Evolutionary conservation across 2,888 invertebrate genomes (phyloP).

Genomic region (Melanophora roralis): DNA sequence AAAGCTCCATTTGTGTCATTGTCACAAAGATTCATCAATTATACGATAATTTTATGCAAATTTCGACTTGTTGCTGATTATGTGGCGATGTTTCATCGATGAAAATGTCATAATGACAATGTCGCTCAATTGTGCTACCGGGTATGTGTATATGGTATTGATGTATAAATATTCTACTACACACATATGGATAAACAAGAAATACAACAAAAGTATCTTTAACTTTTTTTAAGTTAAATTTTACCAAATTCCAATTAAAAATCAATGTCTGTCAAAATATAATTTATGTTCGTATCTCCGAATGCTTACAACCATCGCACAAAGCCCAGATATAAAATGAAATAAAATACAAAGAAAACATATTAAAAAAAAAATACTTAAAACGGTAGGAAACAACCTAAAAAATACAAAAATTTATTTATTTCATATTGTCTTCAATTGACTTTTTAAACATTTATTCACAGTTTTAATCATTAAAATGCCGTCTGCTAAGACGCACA

Average conservation of each 20-base stretch:
- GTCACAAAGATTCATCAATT: too few species aligned
- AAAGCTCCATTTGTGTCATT: too few species aligned
- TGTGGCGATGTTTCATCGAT: too few species aligned
- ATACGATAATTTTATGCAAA: too few species aligned
- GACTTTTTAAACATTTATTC: neutral
- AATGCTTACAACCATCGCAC: slow-evolving; percentile 23
- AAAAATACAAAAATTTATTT: slow-evolving; percentile 40
- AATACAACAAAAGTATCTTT: neutral
- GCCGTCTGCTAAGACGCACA: neutral
- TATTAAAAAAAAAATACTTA: slow-evolving; percentile 19
- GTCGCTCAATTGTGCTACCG: too few species aligned
- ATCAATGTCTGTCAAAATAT: slow-evolving; percentile 61
- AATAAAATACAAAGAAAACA: slow-evolving; percentile 24
- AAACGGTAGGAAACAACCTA: slow-evolving; percentile 5
- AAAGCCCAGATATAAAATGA: neutral
- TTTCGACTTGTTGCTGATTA: too few species aligned
- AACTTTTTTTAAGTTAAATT: slow-evolving; percentile 32
- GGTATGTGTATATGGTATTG: too few species aligned
- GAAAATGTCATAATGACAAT: too few species aligned
- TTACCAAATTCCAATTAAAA: slow-evolving; percentile 60
- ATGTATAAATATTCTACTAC: slow-evolving; percentile 17
- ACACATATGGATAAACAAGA: neutral
- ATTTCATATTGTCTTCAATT: slow-evolving; percentile 20
- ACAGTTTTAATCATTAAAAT: slow-evolving; percentile 21
- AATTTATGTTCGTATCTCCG: slow-evolving; percentile 57